Conservation (phyloP, 1,140 invertebrate genomes). For the Saccostrea glomerata region DNA sequence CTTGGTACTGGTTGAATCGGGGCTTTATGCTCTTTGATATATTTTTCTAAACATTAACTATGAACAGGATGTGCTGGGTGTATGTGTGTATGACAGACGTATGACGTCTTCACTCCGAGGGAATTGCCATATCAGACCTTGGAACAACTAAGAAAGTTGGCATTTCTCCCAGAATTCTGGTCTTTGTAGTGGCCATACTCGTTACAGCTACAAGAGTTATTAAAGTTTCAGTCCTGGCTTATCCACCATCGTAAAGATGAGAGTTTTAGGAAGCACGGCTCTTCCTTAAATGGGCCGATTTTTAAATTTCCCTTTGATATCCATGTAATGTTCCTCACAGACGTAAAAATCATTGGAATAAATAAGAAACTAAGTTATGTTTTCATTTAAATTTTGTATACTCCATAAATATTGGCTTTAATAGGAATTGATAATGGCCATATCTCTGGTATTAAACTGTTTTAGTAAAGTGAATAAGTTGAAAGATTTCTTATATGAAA, state of each 20-base stretch:
- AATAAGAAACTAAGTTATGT: background rate
- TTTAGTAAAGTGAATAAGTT: no score
- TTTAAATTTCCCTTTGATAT: slow-evolving; percentile 14
- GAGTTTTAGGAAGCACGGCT: slow-evolving; percentile 18
- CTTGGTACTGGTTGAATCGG: background rate
- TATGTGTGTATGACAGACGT: background rate
- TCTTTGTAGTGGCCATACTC: background rate
- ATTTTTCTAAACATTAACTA: background rate
- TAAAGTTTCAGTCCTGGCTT: slow-evolving; percentile 1
- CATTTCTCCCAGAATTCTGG: slow-evolving; percentile 5
- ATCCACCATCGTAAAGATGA: slow-evolving; percentile 19
- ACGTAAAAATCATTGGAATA: no score
- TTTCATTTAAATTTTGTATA: background rate
- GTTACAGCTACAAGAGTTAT: slow-evolving; percentile 12
- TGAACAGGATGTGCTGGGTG: slow-evolving; percentile 25
- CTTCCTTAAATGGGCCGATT: background rate
- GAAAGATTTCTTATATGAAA: no score
- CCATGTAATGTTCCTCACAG: background rate
- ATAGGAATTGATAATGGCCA: background rate
- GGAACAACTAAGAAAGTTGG: slow-evolving; percentile 23
- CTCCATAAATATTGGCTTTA: background rate
- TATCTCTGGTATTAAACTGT: slow-evolving; percentile 7
- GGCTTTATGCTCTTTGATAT: slow-evolving; percentile 9
- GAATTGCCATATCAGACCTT: slow-evolving; percentile 9
- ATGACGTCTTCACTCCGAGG: background rate